phyloP scores from a whole-genome alignment of 2,113 vertebrate genomes.

The Bambusicola thoracicus region DNA sequence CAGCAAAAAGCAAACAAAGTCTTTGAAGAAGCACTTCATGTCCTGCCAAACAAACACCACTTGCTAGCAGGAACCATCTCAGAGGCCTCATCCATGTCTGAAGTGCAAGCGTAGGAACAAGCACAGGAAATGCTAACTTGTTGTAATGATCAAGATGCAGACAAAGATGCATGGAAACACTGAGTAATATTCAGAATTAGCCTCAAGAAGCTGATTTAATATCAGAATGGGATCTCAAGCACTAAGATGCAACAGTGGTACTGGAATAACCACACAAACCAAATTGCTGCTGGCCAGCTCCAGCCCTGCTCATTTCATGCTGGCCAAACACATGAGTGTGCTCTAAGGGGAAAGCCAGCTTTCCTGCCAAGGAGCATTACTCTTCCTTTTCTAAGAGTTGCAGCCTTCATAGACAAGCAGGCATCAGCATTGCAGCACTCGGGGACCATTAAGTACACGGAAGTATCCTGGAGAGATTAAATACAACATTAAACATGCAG shows the following conservation, averaged over 20 bases:
- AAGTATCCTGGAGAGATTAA: not conserved
- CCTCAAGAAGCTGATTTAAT: not conserved
- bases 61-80: not conserved
- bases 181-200: accelerated
- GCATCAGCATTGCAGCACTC: not conserved
- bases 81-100: not conserved
- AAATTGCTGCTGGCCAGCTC: not conserved
- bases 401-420: not conserved
- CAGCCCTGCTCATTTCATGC: not conserved
- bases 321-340: accelerated
- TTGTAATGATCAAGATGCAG: not conserved
- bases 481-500: not conserved
- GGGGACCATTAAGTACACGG: not conserved
- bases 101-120: not conserved
- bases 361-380: not conserved
- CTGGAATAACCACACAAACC: not conserved
- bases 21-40: not conserved
- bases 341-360: accelerated
- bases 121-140: not conserved
- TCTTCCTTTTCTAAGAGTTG: not conserved
- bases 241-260: not conserved
- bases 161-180: not conserved
- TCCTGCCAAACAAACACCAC: not conserved
- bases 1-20: not conserved
- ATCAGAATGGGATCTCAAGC: not conserved